Percentiles rank a stretch among this genome's conserved stretches.
Conservation (phyloP, 2,113 vertebrate genomes). For the Apaloderma vittatum region DNA sequence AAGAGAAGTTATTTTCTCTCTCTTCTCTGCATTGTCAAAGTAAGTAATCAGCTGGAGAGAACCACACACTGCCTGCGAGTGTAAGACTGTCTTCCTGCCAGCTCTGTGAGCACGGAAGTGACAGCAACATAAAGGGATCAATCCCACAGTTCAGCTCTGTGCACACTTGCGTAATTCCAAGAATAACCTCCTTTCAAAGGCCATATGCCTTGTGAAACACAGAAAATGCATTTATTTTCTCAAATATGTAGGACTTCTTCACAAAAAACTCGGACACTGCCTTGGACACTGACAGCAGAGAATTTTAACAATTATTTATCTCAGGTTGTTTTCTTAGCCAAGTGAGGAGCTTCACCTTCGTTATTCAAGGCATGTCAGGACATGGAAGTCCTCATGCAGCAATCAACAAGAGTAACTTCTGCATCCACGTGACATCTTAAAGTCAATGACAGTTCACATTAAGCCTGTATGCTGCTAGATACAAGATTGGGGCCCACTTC, state of each 20-base stretch:
- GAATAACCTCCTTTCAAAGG: conserved; percentile 20
- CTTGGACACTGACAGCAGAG: not conserved
- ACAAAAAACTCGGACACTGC: not conserved
- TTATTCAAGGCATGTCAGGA: not conserved
- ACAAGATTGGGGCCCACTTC: not conserved
- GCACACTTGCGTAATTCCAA: not conserved
- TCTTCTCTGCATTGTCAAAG: not conserved
- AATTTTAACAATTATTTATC: not conserved
- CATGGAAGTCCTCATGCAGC: not conserved
- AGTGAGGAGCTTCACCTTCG: not conserved
- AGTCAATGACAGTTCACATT: not conserved
- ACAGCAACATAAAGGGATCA: conserved; percentile 9
- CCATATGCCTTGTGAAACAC: not conserved
- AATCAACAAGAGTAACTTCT: not conserved
- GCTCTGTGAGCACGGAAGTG: not conserved
- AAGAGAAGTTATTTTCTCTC: not conserved
- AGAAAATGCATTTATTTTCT: not conserved
- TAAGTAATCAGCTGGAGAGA: not conserved
- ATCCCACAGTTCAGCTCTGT: not conserved
- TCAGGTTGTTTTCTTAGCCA: not conserved
- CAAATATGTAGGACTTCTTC: not conserved
- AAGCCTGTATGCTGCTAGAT: not conserved
- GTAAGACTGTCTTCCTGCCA: not conserved
- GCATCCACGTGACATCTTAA: not conserved
- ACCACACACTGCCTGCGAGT: not conserved